Evolutionary conservation across 1,140 invertebrate genomes (phyloP).

Genomic region (Calephelis nemesis): DNA sequence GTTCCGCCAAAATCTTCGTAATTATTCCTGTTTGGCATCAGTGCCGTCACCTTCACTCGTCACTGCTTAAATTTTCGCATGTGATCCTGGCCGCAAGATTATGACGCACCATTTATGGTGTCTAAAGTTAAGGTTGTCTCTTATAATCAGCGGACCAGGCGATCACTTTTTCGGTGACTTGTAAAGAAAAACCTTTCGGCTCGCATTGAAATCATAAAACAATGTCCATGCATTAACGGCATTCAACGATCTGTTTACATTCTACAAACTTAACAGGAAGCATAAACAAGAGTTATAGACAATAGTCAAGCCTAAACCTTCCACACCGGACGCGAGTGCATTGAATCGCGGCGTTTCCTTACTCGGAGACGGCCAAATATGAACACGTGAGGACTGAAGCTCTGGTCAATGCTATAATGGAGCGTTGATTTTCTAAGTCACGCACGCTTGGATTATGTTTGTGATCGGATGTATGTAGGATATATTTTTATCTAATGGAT

Average conservation of each 20-base stretch:
- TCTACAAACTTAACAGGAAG: constrained; percentile 37
- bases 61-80: no score
- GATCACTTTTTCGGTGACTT: no score
- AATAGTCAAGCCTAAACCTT: constrained; percentile 45
- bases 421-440: not conserved
- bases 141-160: no score
- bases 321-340: constrained; percentile 51
- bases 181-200: not conserved
- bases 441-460: constrained; percentile 7
- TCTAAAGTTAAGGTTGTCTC: no score
- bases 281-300: constrained; percentile 48
- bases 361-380: constrained; percentile 41
- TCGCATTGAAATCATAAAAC: not conserved
- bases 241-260: constrained; percentile 8
- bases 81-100: no score
- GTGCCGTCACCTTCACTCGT: no score
- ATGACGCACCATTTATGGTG: no score
- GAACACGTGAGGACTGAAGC: constrained; percentile 42
- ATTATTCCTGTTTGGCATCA: no score
- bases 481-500: no score
- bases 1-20: no score
- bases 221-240: not conserved
- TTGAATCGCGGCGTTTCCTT: constrained; percentile 50
- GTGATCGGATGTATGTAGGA: not conserved
- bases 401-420: constrained; percentile 32